A percentile compares a stretch with the other conserved stretches of the same genome.
Conservation (phyloP, 1,140 invertebrate species). For the Elysia chlorotica region DNA sequence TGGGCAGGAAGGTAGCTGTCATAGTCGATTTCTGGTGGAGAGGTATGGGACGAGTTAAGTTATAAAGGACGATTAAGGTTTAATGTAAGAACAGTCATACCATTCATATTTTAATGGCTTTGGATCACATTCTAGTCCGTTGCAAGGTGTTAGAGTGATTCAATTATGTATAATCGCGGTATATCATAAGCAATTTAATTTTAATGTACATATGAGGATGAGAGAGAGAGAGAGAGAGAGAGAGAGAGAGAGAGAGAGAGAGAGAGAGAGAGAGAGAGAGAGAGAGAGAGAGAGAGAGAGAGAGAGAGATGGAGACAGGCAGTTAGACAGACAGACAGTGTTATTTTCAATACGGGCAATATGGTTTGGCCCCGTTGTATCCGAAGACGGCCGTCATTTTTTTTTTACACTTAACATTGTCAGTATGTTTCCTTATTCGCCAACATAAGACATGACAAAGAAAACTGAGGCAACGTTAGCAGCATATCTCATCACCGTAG, state of each 20-base stretch:
- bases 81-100: background rate
- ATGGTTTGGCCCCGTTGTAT: no score
- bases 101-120: background rate
- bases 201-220: background rate
- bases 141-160: background rate
- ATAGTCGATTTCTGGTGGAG: conserved; percentile 26
- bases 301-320: conserved; percentile 15
- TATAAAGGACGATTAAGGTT: background rate
- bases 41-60: no score
- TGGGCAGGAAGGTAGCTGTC: conserved; percentile 14
- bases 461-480: no score
- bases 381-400: no score
- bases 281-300: conserved; percentile 23
- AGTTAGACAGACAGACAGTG: conserved; percentile 3
- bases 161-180: background rate
- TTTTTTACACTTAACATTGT: no score
- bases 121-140: background rate
- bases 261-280: conserved; percentile 21
- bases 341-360: no score
- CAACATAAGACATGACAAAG: no score
- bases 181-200: background rate
- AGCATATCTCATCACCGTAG: no score
- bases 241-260: conserved; percentile 6
- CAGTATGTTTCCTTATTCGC: no score
- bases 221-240: background rate